Base-by-base conservation (phyloP, 2,888 invertebrate genomes). In the Caenorhabditis doughertyi region DNA sequence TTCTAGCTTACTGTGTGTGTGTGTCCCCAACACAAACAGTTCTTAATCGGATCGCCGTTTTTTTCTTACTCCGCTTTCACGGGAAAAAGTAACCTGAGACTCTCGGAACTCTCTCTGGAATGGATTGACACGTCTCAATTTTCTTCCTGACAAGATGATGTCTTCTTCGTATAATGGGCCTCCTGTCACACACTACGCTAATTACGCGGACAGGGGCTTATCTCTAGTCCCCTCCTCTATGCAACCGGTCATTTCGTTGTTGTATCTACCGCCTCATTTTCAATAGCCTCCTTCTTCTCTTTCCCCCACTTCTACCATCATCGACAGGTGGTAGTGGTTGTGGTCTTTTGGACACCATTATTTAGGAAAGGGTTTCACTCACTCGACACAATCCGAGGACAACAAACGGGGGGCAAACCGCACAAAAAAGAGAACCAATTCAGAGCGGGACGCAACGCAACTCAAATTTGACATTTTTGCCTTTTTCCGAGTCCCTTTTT, bases 1-100 rank as follows among this genome's bases (percentile, higher is more conserved):
- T 77, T 77, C 68, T 53, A 32, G 77, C 68, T 77, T 77, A 77
- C 77, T 58, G 29, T 65, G 47, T 42, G n/a, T n/a, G n/a, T n/a
- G n/a, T n/a, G n/a, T n/a, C n/a, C 23, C 13, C 35, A 32, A 23
- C 42, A 3, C 21, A n/a, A 35, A 42, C 44, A 44, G 44, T 51
- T 51, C 25, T 51, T 51, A 51, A 51, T 51, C 51, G 51, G 51
- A 51, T 51, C 23, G 23, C 8, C 11, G 11, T 44, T n/a, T n/a
- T n/a, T n/a, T n/a, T n/a, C n/a, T n/a, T n/a, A n/a, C n/a, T n/a
- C n/a, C n/a, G n/a, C n/a, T n/a, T n/a, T n/a, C n/a, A n/a, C n/a
- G 44, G 4, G 44, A 35, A 35, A 9, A 35, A 35, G 35, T 35
- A 35, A 35, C 35, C 35, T 44, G 44, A 44, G 44, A 44, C 9